phyloP scores from a whole-genome alignment of 2,888 invertebrate species.

The Drosophila anceps region DNA sequence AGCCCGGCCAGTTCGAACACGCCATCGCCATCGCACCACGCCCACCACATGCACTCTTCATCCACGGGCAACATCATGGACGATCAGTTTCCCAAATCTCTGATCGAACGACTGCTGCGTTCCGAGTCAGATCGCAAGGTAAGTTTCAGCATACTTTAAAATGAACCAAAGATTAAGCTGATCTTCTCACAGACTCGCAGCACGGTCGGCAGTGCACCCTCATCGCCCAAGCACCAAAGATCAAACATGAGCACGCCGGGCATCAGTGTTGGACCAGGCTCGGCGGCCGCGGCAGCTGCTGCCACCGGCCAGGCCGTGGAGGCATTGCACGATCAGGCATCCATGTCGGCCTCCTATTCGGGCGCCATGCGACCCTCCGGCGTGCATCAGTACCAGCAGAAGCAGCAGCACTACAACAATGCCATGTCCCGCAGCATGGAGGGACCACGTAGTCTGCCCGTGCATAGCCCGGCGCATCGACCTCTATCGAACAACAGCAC shows the following conservation, averaged over 20 bases:
- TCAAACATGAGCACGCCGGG: constrained; percentile 85
- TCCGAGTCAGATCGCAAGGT: constrained; percentile 87
- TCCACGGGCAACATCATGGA: constrained; percentile 85
- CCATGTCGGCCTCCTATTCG: constrained; percentile 79
- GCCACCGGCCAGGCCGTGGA: constrained; percentile 85
- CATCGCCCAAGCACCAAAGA: constrained; percentile 86
- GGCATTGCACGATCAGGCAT: constrained; percentile 79
- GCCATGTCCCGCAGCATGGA: constrained; percentile 88
- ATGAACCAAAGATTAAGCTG: not conserved
- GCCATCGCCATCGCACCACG: constrained; percentile 85
- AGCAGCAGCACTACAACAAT: constrained; percentile 82
- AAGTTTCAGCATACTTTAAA: not conserved
- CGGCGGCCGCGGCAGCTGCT: constrained; percentile 81
- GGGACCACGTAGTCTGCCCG: constrained; percentile 87
- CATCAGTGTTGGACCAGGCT: constrained; percentile 68
- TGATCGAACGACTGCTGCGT: constrained; percentile 88
- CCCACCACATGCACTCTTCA: constrained; percentile 84
- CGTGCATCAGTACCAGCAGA: constrained; percentile 63
- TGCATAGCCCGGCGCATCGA: constrained; percentile 84
- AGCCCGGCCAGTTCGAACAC: constrained; percentile 90
- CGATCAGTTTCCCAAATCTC: constrained; percentile 89
- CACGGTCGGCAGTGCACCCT: constrained; percentile 88
- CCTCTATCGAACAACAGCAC: constrained; percentile 86
- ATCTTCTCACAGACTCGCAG: constrained; percentile 80
- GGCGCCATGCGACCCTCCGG: constrained; percentile 70